Conservation (phyloP, 2,797 vertebrate genomes). For the Anguilla pacifica region DNA sequence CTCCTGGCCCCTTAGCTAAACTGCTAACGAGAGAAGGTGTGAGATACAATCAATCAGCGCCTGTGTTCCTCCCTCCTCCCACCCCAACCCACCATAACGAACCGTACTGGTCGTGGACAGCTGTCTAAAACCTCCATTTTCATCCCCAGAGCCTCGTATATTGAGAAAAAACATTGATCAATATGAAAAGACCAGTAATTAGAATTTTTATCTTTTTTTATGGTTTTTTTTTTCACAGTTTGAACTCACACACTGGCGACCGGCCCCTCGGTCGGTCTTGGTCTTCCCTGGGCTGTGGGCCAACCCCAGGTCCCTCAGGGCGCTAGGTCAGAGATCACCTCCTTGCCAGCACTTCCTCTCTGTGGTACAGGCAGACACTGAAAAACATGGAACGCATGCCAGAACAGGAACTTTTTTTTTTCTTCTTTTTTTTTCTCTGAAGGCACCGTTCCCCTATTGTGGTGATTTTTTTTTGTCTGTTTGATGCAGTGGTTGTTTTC, state of each 20-base stretch:
- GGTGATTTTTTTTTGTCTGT: constrained; percentile 51
- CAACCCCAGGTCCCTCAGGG: constrained; percentile 37
- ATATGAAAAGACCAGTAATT: constrained; percentile 63
- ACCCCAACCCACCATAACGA: neutral
- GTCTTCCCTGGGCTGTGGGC: constrained; percentile 46
- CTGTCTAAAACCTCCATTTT: constrained; percentile 53
- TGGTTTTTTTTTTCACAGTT: constrained; percentile 62
- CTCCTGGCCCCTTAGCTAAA: neutral
- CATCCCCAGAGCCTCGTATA: constrained; percentile 66
- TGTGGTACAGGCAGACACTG: constrained; percentile 53
- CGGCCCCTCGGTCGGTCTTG: constrained; percentile 43
- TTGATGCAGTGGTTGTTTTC: constrained; percentile 66
- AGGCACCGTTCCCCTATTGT: constrained; percentile 67
- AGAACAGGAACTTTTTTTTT: constrained; percentile 51
- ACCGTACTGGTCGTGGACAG: neutral
- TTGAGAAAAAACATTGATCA: constrained; percentile 63
- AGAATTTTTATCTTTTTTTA: neutral
- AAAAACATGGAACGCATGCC: constrained; percentile 63
- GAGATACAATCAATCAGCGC: neutral
- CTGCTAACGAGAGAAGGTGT: neutral
- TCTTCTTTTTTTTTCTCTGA: constrained; percentile 55
- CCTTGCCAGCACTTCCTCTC: constrained; percentile 33
- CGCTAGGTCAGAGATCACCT: constrained; percentile 36
- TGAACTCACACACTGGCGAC: constrained; percentile 58
- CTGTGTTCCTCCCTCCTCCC: neutral